Conservation (phyloP, 2,888 invertebrate genomes). For the Troides helena region DNA sequence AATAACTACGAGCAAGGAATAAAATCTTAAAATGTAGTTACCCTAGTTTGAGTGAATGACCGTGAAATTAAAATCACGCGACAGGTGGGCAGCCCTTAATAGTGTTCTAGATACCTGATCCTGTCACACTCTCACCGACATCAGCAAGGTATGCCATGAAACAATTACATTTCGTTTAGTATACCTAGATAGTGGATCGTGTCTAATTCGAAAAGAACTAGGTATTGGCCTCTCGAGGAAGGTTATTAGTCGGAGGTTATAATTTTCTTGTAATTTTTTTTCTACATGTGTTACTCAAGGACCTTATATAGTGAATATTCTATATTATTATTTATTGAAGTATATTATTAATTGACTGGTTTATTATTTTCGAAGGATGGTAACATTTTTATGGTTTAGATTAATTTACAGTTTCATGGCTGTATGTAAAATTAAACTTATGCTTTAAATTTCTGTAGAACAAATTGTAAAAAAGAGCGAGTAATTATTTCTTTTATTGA, state of each 20-base stretch:
- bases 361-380: no score
- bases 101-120: slow-evolving; percentile 30
- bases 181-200: slow-evolving; percentile 2
- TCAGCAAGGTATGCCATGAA: slow-evolving; percentile 19
- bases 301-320: no score
- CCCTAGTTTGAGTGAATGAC: slow-evolving; percentile 53
- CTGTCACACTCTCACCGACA: slow-evolving; percentile 23
- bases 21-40: slow-evolving; percentile 10
- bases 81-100: slow-evolving; percentile 49
- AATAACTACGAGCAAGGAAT: background rate
- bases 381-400: no score
- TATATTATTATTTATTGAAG: no score
- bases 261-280: background rate
- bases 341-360: no score
- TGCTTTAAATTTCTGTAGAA: slow-evolving; percentile 22
- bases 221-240: background rate
- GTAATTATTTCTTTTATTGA: slow-evolving; percentile 32
- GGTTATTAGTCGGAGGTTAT: background rate
- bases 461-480: slow-evolving; percentile 30
- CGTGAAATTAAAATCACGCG: slow-evolving; percentile 62
- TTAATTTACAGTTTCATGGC: no score
- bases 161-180: slow-evolving; percentile 24
- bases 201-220: slow-evolving; percentile 17
- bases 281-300: no score
- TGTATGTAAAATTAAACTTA: background rate